Evolutionary conservation across 2,888 invertebrate genomes (phyloP).

Genomic region (Eupithecia insigniata): DNA sequence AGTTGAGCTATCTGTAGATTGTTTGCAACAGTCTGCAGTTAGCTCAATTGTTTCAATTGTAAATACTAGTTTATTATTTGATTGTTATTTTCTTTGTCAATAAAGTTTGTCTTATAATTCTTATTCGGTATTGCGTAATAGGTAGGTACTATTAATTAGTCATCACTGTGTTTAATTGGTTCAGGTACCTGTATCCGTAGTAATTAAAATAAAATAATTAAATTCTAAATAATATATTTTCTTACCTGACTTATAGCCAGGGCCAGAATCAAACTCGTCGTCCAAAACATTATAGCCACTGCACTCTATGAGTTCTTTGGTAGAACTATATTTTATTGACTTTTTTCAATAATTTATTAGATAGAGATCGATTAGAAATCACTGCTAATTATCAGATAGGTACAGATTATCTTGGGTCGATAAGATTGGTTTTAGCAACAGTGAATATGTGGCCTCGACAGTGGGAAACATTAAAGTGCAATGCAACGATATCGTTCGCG

Average conservation of each 20-base stretch:
- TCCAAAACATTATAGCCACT: slow-evolving; percentile 56
- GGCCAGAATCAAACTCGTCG: slow-evolving; percentile 53
- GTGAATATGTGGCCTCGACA: background rate
- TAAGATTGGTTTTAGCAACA: slow-evolving; percentile 2
- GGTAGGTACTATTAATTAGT: background rate
- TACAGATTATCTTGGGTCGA: background rate
- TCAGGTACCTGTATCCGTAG: background rate
- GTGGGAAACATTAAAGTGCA: background rate
- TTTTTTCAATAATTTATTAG: slow-evolving; percentile 7
- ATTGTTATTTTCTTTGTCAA: too few relatives aligned
- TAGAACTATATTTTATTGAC: slow-evolving; percentile 21
- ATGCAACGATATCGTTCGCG: background rate
- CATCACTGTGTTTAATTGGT: background rate
- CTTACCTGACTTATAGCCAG: slow-evolving; percentile 61
- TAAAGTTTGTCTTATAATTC: too few relatives aligned
- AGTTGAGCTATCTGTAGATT: too few relatives aligned
- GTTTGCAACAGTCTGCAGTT: too few relatives aligned
- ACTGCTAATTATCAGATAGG: slow-evolving; percentile 12
- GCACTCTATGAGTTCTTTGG: slow-evolving; percentile 24
- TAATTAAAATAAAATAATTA: background rate
- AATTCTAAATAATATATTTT: slow-evolving; percentile 4
- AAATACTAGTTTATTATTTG: too few relatives aligned
- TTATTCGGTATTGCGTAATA: too few relatives aligned
- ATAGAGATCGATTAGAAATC: background rate
- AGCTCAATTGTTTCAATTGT: too few relatives aligned